phyloP scores from a whole-genome alignment of 2,888 invertebrate genomes.

The Leptopilina drosophilae region DNA sequence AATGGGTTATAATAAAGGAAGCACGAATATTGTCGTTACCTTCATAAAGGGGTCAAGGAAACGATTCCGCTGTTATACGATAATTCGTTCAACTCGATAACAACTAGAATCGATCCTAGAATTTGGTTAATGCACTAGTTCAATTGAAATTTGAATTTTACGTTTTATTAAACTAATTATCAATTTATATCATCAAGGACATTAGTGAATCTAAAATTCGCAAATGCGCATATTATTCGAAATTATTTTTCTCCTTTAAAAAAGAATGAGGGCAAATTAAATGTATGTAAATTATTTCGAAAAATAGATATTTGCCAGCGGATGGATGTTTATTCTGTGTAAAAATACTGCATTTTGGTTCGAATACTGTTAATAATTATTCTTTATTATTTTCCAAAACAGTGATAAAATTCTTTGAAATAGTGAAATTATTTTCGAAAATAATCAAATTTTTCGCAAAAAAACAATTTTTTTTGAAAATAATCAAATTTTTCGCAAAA shows the following conservation, averaged over 20 bases:
- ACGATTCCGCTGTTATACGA: neutral
- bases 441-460: too few species aligned
- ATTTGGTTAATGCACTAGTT: constrained; percentile 7
- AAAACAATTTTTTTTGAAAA: too few species aligned
- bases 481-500: too few species aligned
- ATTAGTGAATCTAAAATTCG: neutral
- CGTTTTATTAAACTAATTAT: constrained; percentile 6
- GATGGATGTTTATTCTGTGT: too few species aligned
- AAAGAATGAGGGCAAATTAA: constrained; percentile 1
- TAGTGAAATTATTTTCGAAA: too few species aligned
- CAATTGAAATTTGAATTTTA: constrained; percentile 16
- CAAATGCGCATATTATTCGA: neutral
- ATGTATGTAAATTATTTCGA: too few species aligned
- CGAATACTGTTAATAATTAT: too few species aligned
- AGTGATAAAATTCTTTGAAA: too few species aligned
- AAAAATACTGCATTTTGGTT: too few species aligned
- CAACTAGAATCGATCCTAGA: neutral
- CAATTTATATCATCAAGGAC: constrained; percentile 1
- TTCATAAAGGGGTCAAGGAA: constrained; percentile 28
- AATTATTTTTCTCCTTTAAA: neutral
- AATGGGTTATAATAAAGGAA: constrained; percentile 17
- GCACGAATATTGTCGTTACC: constrained; percentile 11
- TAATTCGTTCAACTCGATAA: constrained; percentile 23
- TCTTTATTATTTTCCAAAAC: too few species aligned
- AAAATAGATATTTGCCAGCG: too few species aligned